Evolutionary conservation across 2,113 vertebrate species (phyloP), one percentile per base, ranked within the genome.

Genomic region (Galeopterus variegatus): DNA sequence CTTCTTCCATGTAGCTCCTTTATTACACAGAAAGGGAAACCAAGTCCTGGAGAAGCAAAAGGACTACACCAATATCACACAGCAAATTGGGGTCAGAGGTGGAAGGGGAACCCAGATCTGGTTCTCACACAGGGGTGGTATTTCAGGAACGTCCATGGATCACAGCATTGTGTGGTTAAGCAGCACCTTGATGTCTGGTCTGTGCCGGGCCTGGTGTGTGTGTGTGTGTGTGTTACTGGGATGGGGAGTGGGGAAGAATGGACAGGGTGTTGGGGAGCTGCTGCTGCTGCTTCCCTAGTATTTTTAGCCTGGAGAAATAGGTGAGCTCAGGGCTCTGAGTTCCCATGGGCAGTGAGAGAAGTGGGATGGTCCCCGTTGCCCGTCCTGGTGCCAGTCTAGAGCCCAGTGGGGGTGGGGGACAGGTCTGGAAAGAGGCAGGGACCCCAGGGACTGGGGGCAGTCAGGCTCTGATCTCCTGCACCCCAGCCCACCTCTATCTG

Each of bases 331-430:
- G 97, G 92, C 93, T 98, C 96, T 93, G 70, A 95, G 96, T 94
- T 96, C 88, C 92, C 69, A 95, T 96, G 24, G 3, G 85, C 95
- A 97, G 94, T 95, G 95, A 88, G 82, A 67, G 31, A 88, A 93
- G 96, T 64, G 26, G 93, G 96, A 98, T 98, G 98, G 98, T 98
- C 89, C 92, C 90, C 45, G n/a, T 75, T 54, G 64, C 73, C 73
- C 79, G 86, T 95, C 85, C 95, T 89, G 41, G 41, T 91, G 65
- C 73, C 73, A 93, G 98, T 98, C 98, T 99, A 98, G 98, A 99
- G 99, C 98, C 97, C 96, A 98, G 98, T 99, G 98, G 97, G 98
- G 98, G 97, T 98, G n/a, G n/a, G 9, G 65, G 56, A 41, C 28
- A 5, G 13, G 41, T 24, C 54, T 54, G n/a, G 48, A 67, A 92